Percentiles rank a stretch among this genome's conserved stretches.
Evolutionary conservation across 2,888 invertebrate genomes (phyloP).

Genomic region (Xiphydria camelus): DNA sequence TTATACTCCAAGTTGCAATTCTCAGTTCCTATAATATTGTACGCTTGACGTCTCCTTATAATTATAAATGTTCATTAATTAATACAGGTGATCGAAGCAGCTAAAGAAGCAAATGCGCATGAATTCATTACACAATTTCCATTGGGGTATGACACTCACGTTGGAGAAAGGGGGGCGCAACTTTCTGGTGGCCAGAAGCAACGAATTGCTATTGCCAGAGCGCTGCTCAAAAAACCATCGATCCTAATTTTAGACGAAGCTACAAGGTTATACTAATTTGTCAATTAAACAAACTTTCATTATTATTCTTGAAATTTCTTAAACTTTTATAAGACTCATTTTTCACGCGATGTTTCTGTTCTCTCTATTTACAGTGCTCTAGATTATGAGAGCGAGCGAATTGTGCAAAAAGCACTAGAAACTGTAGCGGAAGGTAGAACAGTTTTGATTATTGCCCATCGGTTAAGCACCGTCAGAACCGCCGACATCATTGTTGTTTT

Average conservation of each 20-base stretch:
- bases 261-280: too few relatives aligned
- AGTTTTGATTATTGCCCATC: constrained; percentile 92
- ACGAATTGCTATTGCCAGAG: constrained; percentile 91
- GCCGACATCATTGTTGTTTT: constrained; percentile 92
- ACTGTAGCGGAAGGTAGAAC: constrained; percentile 82
- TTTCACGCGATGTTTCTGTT: constrained; percentile 1
- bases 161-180: constrained; percentile 90
- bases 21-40: too few relatives aligned
- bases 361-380: constrained; percentile 70
- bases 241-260: constrained; percentile 92
- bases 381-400: constrained; percentile 89
- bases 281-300: too few relatives aligned
- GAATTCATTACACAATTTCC: constrained; percentile 86
- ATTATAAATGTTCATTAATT: too few relatives aligned
- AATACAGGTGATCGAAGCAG: constrained; percentile 73
- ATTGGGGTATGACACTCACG: constrained; percentile 79
- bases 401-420: constrained; percentile 88
- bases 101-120: constrained; percentile 87
- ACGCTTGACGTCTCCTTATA: too few relatives aligned
- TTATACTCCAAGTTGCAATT: background rate
- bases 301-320: too few relatives aligned
- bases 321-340: background rate
- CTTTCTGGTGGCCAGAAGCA: constrained; percentile 95
- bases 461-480: constrained; percentile 87
- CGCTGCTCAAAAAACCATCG: constrained; percentile 87